Percentiles rank a stretch among this genome's conserved stretches.
These are phyloP conservation scores for Falco cherrug DNA, from an alignment of 2,797 vertebrate species.

Conservation along the genomic window DNA sequence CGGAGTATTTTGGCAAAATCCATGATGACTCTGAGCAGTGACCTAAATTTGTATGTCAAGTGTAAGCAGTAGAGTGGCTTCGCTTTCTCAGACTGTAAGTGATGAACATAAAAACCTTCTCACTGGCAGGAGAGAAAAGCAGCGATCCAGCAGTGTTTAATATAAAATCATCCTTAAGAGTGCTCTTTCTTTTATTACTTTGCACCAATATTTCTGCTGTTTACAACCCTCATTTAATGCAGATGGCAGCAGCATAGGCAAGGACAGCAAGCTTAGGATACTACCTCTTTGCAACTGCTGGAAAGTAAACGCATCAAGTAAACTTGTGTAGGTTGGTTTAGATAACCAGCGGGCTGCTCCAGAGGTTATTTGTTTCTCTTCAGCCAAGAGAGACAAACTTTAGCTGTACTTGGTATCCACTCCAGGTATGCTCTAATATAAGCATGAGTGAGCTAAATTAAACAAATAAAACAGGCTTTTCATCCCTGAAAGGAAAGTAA, in stretches of 20 bases:
- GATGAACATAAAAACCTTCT: background rate
- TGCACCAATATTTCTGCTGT: background rate
- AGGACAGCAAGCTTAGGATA: background rate
- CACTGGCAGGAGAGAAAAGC: background rate
- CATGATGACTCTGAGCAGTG: background rate
- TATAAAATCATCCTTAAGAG: background rate
- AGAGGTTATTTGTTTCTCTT: background rate
- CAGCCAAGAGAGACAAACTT: background rate
- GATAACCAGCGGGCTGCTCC: background rate
- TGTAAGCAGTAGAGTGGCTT: background rate
- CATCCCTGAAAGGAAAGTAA: slow-evolving; percentile 57
- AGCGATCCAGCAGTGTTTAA: background rate
- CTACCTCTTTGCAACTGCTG: background rate
- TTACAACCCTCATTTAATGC: background rate
- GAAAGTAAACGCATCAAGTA: background rate
- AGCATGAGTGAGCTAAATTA: slow-evolving; percentile 48
- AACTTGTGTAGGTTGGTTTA: background rate
- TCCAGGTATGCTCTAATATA: slow-evolving; percentile 34
- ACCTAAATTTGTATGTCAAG: background rate
- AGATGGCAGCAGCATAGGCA: fast-evolving
- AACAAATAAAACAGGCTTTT: slow-evolving; percentile 34
- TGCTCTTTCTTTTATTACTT: background rate
- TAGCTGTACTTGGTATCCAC: background rate
- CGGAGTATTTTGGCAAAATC: background rate
- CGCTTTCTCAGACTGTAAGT: background rate